Evolutionary conservation across 2,888 invertebrate genomes (phyloP).

Genomic region (Camptogramma bilineatum): DNA sequence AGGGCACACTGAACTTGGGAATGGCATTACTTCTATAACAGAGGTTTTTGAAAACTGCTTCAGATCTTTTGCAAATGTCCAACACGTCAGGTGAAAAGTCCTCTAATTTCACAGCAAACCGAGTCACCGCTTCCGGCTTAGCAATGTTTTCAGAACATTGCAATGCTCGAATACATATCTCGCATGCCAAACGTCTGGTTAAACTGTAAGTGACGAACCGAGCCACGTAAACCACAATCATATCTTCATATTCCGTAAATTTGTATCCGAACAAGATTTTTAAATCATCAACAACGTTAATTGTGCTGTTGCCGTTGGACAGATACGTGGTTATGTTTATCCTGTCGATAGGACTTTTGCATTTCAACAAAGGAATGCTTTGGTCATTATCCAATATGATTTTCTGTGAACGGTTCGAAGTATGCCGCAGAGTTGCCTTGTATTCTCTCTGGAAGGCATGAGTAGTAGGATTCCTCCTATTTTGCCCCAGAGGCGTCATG

Average conservation of each 20-base stretch:
- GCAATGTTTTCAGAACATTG: neutral
- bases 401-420: neutral
- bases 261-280: neutral
- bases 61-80: constrained; percentile 13
- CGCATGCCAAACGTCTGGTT: neutral
- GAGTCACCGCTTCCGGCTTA: neutral
- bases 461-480: neutral
- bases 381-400: neutral
- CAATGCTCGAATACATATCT: constrained; percentile 11
- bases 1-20: neutral
- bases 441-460: constrained; percentile 2
- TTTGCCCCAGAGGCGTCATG: neutral
- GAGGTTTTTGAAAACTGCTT: neutral
- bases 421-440: neutral
- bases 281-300: neutral
- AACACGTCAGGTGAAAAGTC: neutral
- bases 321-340: constrained; percentile 13
- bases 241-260: neutral
- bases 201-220: constrained; percentile 9
- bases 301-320: neutral
- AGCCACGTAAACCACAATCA: constrained; percentile 8
- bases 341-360: constrained; percentile 1
- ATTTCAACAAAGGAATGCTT: constrained; percentile 4
- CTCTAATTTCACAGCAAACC: neutral
- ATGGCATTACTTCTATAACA: neutral